Evolutionary conservation across 2,113 vertebrate genomes (phyloP).

Genomic region (Scartelaos histophorus): DNA sequence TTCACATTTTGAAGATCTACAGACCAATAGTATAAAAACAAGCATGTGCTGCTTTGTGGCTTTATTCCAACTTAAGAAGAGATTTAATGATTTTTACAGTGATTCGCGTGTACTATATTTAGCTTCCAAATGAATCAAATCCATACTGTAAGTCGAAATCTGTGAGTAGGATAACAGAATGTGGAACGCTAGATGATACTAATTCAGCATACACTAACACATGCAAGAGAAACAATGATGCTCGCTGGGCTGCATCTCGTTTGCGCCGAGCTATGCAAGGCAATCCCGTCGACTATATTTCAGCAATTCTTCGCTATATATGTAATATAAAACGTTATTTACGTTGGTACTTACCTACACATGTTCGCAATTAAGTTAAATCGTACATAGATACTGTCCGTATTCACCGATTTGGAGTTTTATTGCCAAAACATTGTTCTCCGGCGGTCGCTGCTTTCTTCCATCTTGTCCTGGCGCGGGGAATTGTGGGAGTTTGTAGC

Average conservation of each 20-base stretch:
- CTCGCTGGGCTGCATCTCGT: constrained; percentile 61
- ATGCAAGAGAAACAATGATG: constrained; percentile 81
- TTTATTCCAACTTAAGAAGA: not conserved
- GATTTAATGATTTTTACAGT: not conserved
- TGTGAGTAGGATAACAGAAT: not conserved
- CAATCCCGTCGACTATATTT: constrained; percentile 36
- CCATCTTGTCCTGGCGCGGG: constrained; percentile 83
- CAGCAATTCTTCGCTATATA: constrained; percentile 19
- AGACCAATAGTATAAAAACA: not conserved
- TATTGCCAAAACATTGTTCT: constrained; percentile 85
- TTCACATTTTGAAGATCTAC: not conserved
- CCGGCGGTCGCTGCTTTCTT: constrained; percentile 77
- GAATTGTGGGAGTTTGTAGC: constrained; percentile 77
- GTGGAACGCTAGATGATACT: not conserved
- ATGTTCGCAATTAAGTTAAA: constrained; percentile 71
- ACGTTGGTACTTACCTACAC: constrained; percentile 69
- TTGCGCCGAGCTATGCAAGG: constrained; percentile 30
- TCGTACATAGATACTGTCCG: constrained; percentile 52
- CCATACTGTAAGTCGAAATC: not conserved
- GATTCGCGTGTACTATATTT: not conserved
- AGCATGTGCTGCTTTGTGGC: not conserved
- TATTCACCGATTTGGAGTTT: constrained; percentile 63
- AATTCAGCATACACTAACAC: constrained; percentile 38
- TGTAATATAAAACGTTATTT: not conserved
- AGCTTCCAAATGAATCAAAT: not conserved